These are phyloP conservation scores for Anthoptus insignis DNA, from an alignment of 2,888 invertebrate genomes.

Conservation along the genomic window DNA sequence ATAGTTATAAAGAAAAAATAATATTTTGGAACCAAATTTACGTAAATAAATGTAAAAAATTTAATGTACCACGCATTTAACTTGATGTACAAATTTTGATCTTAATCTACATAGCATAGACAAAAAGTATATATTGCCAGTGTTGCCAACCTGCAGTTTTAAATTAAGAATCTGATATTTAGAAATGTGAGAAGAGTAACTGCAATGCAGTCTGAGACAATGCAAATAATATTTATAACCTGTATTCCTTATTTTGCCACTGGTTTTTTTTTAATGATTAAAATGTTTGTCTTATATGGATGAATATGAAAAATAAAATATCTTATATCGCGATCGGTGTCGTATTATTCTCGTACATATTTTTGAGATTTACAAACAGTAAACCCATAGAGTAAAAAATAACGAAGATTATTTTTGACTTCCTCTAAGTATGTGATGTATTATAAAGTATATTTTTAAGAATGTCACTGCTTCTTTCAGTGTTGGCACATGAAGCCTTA, in stretches of 20 bases:
- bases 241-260: conserved; percentile 53
- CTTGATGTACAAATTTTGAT: conserved; percentile 36
- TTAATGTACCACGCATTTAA: conserved; percentile 29
- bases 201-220: conserved; percentile 65
- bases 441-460: conserved; percentile 33
- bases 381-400: conserved; percentile 33
- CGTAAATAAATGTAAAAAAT: conserved; percentile 3
- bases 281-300: conserved; percentile 18
- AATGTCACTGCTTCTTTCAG: conserved; percentile 62
- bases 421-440: not conserved
- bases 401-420: not conserved
- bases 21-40: conserved; percentile 37
- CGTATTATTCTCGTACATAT: not conserved
- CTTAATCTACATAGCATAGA: conserved; percentile 26
- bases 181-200: conserved; percentile 55
- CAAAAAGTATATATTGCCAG: conserved; percentile 21
- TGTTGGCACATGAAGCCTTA: conserved; percentile 64
- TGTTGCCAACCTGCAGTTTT: conserved; percentile 30
- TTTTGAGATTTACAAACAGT: not conserved
- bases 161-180: conserved; percentile 35
- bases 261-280: conserved; percentile 53
- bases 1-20: conserved; percentile 17
- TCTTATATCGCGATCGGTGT: not conserved
- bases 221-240: conserved; percentile 55
- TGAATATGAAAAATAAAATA: not conserved